phyloP scores from a whole-genome alignment of 2,797 vertebrate genomes.

The Coregonus ussuriensis region DNA sequence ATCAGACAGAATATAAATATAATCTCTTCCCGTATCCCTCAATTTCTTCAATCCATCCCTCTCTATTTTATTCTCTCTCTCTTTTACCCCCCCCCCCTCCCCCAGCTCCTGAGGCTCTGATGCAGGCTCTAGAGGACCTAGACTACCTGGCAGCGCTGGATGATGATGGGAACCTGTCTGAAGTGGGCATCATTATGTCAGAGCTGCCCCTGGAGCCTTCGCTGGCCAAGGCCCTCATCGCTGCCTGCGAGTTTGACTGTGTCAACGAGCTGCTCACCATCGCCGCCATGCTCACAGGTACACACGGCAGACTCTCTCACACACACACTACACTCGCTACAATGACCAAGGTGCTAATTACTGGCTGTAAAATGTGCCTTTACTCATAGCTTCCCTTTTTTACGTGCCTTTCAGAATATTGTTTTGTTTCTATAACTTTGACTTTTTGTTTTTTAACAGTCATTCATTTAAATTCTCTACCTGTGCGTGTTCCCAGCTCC shows the following conservation, averaged over 20 bases:
- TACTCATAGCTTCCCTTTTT: too few species aligned
- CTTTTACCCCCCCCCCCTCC: too few species aligned
- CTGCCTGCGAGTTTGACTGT: conserved; percentile 92
- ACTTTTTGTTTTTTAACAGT: neutral
- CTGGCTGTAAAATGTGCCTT: too few species aligned
- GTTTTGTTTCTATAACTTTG: neutral
- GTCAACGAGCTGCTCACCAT: conserved; percentile 94
- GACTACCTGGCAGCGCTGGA: conserved; percentile 94
- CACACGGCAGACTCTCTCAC: neutral
- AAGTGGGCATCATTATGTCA: conserved; percentile 94
- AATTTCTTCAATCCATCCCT: neutral
- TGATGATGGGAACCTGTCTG: conserved; percentile 89
- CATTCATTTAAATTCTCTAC: neutral
- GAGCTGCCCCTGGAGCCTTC: conserved; percentile 90
- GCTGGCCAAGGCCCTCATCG: conserved; percentile 90
- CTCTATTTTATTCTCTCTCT: neutral
- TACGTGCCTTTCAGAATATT: too few species aligned
- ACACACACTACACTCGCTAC: too few species aligned
- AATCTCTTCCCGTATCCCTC: neutral
- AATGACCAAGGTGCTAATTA: too few species aligned
- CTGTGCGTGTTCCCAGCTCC: conserved; percentile 70
- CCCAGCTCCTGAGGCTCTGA: conserved; percentile 89
- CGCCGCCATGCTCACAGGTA: conserved; percentile 92
- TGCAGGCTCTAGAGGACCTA: conserved; percentile 96
- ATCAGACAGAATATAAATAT: neutral